These are phyloP conservation scores for Lamprotornis superbus DNA, from an alignment of 2,113 vertebrate genomes.

Conservation along the genomic window DNA sequence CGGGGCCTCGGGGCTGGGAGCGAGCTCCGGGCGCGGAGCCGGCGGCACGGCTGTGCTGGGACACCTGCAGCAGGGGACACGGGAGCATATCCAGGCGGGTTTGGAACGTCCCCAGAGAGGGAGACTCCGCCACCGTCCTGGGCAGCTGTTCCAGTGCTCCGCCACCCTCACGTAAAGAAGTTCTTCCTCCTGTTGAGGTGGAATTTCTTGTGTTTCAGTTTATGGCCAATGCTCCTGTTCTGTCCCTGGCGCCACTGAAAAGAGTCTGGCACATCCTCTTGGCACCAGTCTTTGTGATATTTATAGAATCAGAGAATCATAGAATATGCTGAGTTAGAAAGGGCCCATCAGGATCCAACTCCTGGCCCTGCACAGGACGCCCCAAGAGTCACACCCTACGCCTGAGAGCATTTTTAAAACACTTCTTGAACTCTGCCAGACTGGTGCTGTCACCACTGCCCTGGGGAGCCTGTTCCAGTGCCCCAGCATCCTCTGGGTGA, in stretches of 20 bases:
- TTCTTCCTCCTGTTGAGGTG: not conserved
- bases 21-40: rapidly evolving
- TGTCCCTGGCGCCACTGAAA: not conserved
- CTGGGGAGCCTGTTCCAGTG: not conserved
- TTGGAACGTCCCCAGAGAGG: not conserved
- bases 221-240: not conserved
- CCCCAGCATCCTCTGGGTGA: not conserved
- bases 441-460: not conserved
- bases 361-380: not conserved
- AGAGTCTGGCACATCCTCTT: not conserved
- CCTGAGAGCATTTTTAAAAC: not conserved
- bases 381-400: not conserved
- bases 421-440: not conserved
- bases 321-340: not conserved
- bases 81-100: rapidly evolving
- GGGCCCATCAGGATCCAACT: not conserved
- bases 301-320: not conserved
- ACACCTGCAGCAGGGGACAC: rapidly evolving
- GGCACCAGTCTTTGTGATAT: not conserved
- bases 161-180: too few species aligned
- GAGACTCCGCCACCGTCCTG: not conserved
- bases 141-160: too few species aligned
- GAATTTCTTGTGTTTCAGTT: not conserved
- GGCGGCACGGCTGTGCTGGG: rapidly evolving
- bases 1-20: not conserved